Evolutionary conservation across 2,888 invertebrate species (phyloP).

Genomic region (Halocaridina rubra): DNA sequence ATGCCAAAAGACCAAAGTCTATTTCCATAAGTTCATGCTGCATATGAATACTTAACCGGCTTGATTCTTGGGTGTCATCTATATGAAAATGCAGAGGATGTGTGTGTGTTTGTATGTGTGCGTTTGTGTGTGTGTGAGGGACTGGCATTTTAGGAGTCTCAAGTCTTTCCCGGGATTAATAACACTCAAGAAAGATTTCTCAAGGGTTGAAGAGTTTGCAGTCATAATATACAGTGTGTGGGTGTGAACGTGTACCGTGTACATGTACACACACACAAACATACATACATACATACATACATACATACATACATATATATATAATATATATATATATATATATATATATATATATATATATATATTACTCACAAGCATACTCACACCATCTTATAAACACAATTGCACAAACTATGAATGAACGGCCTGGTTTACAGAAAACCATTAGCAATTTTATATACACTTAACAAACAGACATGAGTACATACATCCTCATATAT

Average conservation of each 20-base stretch:
- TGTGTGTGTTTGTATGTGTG: too few species aligned
- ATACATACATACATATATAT: background rate
- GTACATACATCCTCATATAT: background rate
- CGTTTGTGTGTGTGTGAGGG: too few species aligned
- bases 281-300: background rate
- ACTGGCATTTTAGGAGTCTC: too few species aligned
- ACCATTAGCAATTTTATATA: too few species aligned
- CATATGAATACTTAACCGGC: conserved; percentile 42
- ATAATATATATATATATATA: background rate
- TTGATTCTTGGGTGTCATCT: conserved; percentile 36
- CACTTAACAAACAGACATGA: too few species aligned
- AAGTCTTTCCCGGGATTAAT: background rate
- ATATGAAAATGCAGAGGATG: conserved; percentile 39
- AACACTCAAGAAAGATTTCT: background rate
- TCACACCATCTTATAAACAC: too few species aligned
- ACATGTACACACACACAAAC: background rate
- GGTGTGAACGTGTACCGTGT: background rate
- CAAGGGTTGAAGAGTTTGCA: too few species aligned
- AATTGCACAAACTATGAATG: too few species aligned
- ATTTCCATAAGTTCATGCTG: conserved; percentile 34
- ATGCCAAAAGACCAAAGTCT: too few species aligned
- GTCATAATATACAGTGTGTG: too few species aligned
- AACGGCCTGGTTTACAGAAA: too few species aligned
- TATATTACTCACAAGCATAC: too few species aligned
- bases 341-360: background rate